Conservation (phyloP, 1,140 invertebrate species). For the Pseudomyrmex concolor region DNA sequence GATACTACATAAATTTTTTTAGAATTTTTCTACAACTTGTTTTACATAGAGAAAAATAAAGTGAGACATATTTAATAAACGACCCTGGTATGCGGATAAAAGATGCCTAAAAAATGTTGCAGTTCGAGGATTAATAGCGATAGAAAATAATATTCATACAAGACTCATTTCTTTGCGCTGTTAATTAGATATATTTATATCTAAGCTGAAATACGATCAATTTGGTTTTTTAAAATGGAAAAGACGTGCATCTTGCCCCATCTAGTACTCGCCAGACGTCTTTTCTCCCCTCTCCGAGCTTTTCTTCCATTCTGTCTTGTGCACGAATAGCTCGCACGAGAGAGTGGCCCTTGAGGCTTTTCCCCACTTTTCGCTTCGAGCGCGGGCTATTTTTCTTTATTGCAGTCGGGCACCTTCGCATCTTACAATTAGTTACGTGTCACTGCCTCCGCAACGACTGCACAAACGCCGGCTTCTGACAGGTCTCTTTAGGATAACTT, state of each 20-base stretch:
- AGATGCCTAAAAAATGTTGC: no score
- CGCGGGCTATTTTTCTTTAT: conserved; percentile 66
- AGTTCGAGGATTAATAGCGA: no score
- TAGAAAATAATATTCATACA: no score
- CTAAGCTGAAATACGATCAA: conserved; percentile 39
- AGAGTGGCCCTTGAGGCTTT: conserved; percentile 32
- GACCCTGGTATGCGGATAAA: no score
- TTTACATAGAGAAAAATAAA: no score
- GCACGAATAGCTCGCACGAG: conserved; percentile 21
- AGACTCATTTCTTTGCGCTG: not conserved
- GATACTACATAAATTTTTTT: no score
- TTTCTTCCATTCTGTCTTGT: conserved; percentile 36
- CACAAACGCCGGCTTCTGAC: not conserved
- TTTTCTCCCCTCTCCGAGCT: not conserved
- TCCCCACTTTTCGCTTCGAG: not conserved
- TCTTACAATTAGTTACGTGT: conserved; percentile 73
- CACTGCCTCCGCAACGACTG: conserved; percentile 62
- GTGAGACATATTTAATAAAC: no score
- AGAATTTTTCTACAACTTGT: no score
- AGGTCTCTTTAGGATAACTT: conserved; percentile 36
- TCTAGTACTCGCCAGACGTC: not conserved
- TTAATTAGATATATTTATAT: conserved; percentile 20
- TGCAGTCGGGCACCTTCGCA: conserved; percentile 42
- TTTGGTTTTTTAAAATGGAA: conserved; percentile 35
- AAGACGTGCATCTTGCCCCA: conserved; percentile 34